phyloP scores from a whole-genome alignment of 2,888 invertebrate species.

The Luperina nickerlii region DNA sequence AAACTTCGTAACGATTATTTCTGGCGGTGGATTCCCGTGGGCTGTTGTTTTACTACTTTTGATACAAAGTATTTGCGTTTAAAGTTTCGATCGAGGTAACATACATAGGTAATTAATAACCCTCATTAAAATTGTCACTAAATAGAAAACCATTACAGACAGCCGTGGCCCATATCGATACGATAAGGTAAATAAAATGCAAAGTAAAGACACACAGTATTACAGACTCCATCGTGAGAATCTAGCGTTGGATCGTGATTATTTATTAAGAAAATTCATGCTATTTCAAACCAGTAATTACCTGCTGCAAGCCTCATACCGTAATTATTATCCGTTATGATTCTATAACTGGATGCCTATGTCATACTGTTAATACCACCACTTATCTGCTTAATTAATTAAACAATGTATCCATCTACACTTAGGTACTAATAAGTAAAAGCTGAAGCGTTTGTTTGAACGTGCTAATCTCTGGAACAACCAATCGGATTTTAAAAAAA shows the following conservation, averaged over 20 bases:
- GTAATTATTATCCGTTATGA: constrained; percentile 30
- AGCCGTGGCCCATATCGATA: constrained; percentile 14
- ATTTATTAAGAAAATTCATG: constrained; percentile 27
- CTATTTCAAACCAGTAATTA: constrained; percentile 27
- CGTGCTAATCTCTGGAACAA: too few species aligned
- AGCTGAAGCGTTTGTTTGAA: too few species aligned
- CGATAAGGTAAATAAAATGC: background rate
- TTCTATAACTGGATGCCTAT: constrained; percentile 9
- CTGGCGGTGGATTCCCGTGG: background rate
- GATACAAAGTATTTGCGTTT: background rate
- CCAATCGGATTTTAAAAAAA: too few species aligned
- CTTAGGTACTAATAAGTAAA: too few species aligned
- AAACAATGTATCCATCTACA: background rate
- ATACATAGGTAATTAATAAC: constrained; percentile 20
- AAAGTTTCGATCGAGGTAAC: background rate
- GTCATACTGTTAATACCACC: constrained; percentile 2
- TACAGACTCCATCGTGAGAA: constrained; percentile 6
- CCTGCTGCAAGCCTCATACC: constrained; percentile 11
- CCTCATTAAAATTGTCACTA: constrained; percentile 8
- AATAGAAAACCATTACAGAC: background rate
- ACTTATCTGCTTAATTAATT: background rate
- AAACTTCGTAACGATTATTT: background rate
- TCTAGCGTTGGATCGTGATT: constrained; percentile 8
- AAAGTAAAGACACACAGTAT: background rate
- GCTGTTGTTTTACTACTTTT: background rate